Conservation (phyloP, 2,113 vertebrate species). For the Pycnonotus jocosus region DNA sequence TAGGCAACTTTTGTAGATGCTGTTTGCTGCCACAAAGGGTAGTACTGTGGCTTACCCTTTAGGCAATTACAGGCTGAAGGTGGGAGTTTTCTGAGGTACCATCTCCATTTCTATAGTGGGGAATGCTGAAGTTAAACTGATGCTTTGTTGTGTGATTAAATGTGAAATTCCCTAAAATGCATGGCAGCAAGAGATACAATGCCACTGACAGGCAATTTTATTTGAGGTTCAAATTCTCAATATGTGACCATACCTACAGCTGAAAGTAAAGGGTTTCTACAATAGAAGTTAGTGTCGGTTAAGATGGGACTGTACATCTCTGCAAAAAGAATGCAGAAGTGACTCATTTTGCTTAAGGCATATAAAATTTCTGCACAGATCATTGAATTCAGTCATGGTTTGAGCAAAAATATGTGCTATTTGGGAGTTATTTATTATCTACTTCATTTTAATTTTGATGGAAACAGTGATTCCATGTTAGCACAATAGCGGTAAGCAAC, state of each 20-base stretch:
- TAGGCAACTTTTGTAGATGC: neutral
- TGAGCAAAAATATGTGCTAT: neutral
- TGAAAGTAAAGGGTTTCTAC: neutral
- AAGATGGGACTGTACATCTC: neutral
- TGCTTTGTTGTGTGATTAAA: neutral
- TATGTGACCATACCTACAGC: neutral
- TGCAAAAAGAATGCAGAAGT: neutral
- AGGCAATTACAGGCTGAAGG: neutral
- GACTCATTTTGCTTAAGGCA: neutral
- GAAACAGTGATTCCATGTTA: neutral
- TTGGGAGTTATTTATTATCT: neutral
- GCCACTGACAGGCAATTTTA: neutral
- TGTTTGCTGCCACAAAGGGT: neutral
- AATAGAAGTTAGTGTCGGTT: neutral
- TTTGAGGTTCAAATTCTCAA: neutral
- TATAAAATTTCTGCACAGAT: neutral
- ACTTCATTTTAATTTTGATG: neutral
- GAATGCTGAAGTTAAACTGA: neutral
- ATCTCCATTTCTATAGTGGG: neutral
- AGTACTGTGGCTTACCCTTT: neutral
- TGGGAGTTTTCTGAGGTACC: neutral
- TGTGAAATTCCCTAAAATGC: neutral
- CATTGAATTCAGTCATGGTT: neutral
- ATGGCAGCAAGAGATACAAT: neutral
- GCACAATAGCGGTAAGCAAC: neutral